phyloP scores from a whole-genome alignment of 2,113 vertebrate genomes.

The Mustela nigripes region DNA sequence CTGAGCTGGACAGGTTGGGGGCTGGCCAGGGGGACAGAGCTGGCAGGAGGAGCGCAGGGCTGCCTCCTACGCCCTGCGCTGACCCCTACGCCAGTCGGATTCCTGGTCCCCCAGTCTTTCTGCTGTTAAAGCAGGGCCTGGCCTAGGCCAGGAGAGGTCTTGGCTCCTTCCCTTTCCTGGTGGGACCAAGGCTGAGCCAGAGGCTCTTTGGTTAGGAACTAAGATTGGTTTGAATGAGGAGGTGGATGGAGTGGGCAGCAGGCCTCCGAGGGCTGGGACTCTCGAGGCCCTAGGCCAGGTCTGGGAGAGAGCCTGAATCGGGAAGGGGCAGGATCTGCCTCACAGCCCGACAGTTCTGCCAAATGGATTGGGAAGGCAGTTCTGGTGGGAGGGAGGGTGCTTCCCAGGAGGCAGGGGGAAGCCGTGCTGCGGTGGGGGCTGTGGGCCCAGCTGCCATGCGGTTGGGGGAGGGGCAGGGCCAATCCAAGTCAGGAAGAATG shows the following conservation, averaged over 20 bases:
- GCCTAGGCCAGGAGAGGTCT: background rate
- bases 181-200: slow-evolving; percentile 58
- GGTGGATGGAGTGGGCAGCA: background rate
- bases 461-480: slow-evolving; percentile 9
- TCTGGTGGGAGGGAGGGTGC: background rate
- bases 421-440: slow-evolving; percentile 72
- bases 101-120: background rate
- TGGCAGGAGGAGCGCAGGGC: background rate
- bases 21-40: slow-evolving; percentile 1
- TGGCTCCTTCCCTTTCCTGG: background rate
- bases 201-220: slow-evolving; percentile 78
- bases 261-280: background rate
- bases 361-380: slow-evolving; percentile 15
- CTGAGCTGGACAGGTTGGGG: background rate
- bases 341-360: slow-evolving; percentile 59
- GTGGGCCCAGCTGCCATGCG: slow-evolving; percentile 83
- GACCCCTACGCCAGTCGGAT: background rate
- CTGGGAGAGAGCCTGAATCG: background rate
- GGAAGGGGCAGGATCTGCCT: slow-evolving; percentile 23
- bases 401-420: slow-evolving; percentile 70
- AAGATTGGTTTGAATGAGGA: slow-evolving; percentile 54
- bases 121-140: background rate
- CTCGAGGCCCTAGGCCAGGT: background rate
- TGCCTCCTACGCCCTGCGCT: background rate
- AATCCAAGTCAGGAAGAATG: slow-evolving; percentile 11